These are phyloP conservation scores for Dissostichus mawsoni DNA, from an alignment of 2,113 vertebrate species.

Conservation along the genomic window DNA sequence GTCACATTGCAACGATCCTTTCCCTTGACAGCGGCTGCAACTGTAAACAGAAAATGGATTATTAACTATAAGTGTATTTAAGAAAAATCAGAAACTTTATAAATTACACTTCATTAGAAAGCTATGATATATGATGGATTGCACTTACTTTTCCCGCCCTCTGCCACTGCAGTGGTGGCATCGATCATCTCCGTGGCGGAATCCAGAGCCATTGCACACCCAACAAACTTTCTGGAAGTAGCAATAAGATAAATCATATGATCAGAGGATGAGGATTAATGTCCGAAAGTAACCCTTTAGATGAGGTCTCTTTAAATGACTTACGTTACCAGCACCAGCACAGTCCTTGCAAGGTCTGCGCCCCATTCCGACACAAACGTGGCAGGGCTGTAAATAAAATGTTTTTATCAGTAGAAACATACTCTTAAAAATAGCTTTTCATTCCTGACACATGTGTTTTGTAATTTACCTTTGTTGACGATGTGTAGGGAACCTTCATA, in stretches of 20 bases:
- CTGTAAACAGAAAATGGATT: slow-evolving; percentile 65
- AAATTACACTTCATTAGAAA: neutral
- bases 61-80: neutral
- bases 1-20: slow-evolving; percentile 57
- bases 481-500: slow-evolving; percentile 83
- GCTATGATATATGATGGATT: neutral
- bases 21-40: slow-evolving; percentile 66
- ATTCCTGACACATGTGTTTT: neutral
- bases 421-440: neutral
- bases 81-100: neutral
- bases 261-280: neutral
- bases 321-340: slow-evolving; percentile 81
- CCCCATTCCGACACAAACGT: slow-evolving; percentile 80
- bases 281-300: neutral
- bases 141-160: slow-evolving; percentile 80
- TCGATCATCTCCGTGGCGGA: slow-evolving; percentile 37
- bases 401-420: neutral
- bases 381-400: slow-evolving; percentile 76
- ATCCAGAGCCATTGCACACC: slow-evolving; percentile 83
- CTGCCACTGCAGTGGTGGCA: slow-evolving; percentile 81
- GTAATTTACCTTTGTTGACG: slow-evolving; percentile 80
- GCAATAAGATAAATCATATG: slow-evolving; percentile 7
- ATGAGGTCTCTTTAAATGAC: slow-evolving; percentile 38
- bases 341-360: slow-evolving; percentile 79
- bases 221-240: slow-evolving; percentile 81